A percentile compares a stretch with the other conserved stretches of the same genome.
phyloP scores from a whole-genome alignment of 2,113 vertebrate genomes.

The Cromileptes altivelis region DNA sequence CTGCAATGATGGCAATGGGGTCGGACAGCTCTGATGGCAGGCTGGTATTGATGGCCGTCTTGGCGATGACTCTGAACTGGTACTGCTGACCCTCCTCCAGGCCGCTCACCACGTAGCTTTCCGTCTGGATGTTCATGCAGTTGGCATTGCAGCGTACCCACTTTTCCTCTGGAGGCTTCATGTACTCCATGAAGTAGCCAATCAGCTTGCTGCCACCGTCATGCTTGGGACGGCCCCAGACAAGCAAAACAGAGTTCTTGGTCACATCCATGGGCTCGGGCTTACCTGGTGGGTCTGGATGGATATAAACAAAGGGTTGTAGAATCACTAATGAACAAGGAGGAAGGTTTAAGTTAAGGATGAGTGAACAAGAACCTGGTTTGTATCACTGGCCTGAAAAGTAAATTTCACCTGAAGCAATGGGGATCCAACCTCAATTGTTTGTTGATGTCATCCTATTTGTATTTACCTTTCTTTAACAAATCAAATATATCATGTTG shows the following conservation, averaged over 20 bases:
- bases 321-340: not conserved
- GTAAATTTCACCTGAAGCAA: no score
- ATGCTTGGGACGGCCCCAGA: constrained; percentile 94
- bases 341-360: not conserved
- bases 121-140: constrained; percentile 92
- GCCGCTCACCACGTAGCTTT: constrained; percentile 92
- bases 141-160: constrained; percentile 94
- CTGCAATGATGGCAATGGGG: constrained; percentile 90
- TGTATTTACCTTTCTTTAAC: not conserved
- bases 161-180: constrained; percentile 93
- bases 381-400: not conserved
- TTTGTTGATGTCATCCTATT: not conserved
- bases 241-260: constrained; percentile 90
- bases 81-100: constrained; percentile 94
- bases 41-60: constrained; percentile 93
- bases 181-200: constrained; percentile 94
- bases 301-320: constrained; percentile 6
- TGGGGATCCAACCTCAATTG: no score
- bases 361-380: not conserved
- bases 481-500: not conserved
- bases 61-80: constrained; percentile 95
- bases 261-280: constrained; percentile 96
- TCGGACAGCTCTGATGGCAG: constrained; percentile 95
- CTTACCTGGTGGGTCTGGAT: constrained; percentile 95
- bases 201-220: constrained; percentile 97